Evolutionary conservation across 2,888 invertebrate genomes (phyloP), one percentile per base, ranked within the genome.

Genomic region (Sisyra nigra): DNA sequence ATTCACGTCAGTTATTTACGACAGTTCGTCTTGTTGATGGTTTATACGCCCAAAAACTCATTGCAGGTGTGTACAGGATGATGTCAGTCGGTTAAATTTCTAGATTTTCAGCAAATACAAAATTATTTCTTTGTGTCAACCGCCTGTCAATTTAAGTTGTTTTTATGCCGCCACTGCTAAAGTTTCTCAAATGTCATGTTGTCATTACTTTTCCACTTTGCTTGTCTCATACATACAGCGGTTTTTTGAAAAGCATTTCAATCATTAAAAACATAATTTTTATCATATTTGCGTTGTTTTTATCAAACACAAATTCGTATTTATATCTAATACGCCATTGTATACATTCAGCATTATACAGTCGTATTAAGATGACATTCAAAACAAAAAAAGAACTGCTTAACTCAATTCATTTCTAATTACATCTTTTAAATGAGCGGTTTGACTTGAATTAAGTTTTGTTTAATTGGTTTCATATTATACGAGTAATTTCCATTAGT

Each of bases 141-240:
- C 41, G 48, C 62, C 64, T 68, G 68, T 66, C 67, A 66, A 58
- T 62, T 60, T 67, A 67, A 63, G 58, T 60, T 58, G 65, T 67
- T 55, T 61, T 61, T 54, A 54, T 55, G 56, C 61, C 61, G 61
- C 46, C 40, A 43, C 42, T 34, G 15, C 19, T 10, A 13, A 31
- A 61, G 59, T 57, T 55, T 58, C 54, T 55, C 56, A 61, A 59
- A 59, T 60, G 61, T 61, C 60, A 62, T 60, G 53, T 53, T 49
- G 33, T 11, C 17, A 5, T 42, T 14, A 34, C 18, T 42, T 42
- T 42, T 11, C 11, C 19, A 19, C n/a, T 42, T 18, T 19, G n/a
- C 13, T 18, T 8, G 31, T 31, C 18, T 18, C 18, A 34, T 7
- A 24, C 5, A 5, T 24, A 24, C 7, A 24, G 7, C 7, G 7